Evolutionary conservation across 2,888 invertebrate species (phyloP), one percentile per base, ranked within the genome.

Genomic region (Netelia virgata): DNA sequence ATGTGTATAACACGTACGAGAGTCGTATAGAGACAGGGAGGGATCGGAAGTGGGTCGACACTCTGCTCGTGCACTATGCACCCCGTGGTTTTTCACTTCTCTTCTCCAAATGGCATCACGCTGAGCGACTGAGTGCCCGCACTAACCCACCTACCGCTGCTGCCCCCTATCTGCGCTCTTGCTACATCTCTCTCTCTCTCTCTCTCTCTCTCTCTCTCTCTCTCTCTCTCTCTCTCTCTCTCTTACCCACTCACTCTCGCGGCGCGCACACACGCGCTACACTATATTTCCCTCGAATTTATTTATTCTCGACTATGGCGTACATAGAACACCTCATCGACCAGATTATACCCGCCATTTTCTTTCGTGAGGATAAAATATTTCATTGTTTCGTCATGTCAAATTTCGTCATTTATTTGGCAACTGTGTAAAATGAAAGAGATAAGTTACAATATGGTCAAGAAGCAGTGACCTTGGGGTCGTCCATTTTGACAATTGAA

Each of bases 71-170:
- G 88, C 88, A 88, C 88, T 89, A 86, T 87, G 89, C 91, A 85
- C 88, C 90, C 90, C 89, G 89, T 85, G 85, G 91, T 89, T 91
- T 91, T 91, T 90, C 90, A 88, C 68, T 47, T 61, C 64, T 87
- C 87, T 88, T 87, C 86, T 87, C 88, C 89, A 90, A 90, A 90
- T 89, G 90, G 88, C 88, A 90, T 84, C 92, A 89, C 87, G 89
- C 91, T 90, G 91, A 77, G 92, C 87, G 88, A 70, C 75, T 91
- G 92, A 92, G 92, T 92, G 92, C 91, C 89, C 88, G 78, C 77
- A 76, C 78, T 82, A 63, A 36, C 63, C 74, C 74, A 73, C 57
- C 69, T 59, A 63, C 72, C 61, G 59, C 64, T 57, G 18, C 14
- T 18, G 57, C 16, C 57, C 18, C 57, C 18, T 18, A 57, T 79